These are phyloP conservation scores for Rhyzopertha dominica DNA, from an alignment of 1,140 invertebrate species.

Conservation along the genomic window DNA sequence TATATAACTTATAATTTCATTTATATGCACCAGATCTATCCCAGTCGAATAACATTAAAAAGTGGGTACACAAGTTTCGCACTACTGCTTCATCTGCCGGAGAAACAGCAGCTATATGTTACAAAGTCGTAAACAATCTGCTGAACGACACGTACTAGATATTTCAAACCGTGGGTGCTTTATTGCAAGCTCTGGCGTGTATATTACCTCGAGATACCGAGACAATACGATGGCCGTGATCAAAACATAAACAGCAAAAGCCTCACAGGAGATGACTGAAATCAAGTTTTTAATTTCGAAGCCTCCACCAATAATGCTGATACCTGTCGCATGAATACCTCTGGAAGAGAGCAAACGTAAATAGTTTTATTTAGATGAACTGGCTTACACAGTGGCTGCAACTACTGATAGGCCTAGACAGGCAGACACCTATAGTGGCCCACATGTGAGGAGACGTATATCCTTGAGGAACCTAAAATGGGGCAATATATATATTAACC, in stretches of 20 bases:
- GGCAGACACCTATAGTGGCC: constrained; percentile 84
- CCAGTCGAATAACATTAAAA: no score
- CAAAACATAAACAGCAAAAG: constrained; percentile 90
- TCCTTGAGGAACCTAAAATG: constrained; percentile 74
- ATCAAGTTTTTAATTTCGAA: constrained; percentile 99
- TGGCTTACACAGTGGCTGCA: constrained; percentile 76
- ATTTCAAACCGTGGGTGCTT: no score
- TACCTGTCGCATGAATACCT: constrained; percentile 94
- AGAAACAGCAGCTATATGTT: no score
- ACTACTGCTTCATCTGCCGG: no score
- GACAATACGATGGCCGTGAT: constrained; percentile 88
- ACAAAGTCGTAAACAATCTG: no score
- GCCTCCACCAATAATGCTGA: constrained; percentile 94
- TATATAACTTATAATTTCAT: no score
- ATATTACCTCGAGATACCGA: constrained; percentile 63
- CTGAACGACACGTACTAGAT: no score
- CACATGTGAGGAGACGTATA: constrained; percentile 91
- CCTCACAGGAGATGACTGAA: constrained; percentile 91
- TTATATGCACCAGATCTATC: no score
- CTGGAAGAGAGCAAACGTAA: no score
- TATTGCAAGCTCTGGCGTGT: background rate
- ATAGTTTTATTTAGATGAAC: background rate
- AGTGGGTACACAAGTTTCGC: no score
- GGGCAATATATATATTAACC: no score
- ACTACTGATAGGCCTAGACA: constrained; percentile 94